Evolutionary conservation across 2,113 vertebrate genomes (phyloP), one percentile per base, ranked within the genome.

Genomic region (Athene cunicularia): DNA sequence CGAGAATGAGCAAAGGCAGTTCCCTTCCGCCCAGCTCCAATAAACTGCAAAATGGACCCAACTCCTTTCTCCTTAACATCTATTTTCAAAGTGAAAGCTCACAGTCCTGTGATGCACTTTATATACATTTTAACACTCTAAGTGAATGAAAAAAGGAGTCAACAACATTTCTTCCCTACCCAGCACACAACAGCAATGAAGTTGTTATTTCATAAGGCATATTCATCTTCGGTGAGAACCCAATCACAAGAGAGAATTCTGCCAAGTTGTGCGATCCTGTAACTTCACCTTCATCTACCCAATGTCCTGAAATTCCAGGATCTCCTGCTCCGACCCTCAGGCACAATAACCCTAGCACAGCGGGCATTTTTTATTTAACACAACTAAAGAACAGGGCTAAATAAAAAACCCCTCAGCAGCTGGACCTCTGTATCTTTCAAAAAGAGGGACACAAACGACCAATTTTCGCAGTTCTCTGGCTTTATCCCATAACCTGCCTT

Each of bases 131-230:
- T 82, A 76, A 13, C 49, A 15, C 58, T 67, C 68, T 33, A 32
- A 47, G 30, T 4, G n/a, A 84, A 90, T 24, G 47, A 90, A 90
- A 90, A 90, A 70, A 58, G 32, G 33, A 95, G n/a, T 19, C 24
- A 74, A 45, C 89, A 28, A 67, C 3, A 0, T 55, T 86, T 90
- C 68, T 58, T 79, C 64, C 53, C 82, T 67, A 93, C 53, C 68
- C 63, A 59, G 79, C 67, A 87, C 32, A 33, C 8, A 92, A 59
- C 6, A 43, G 68, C 70, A 90, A 86, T 58, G 87, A 95, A 89
- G 60, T 86, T 94, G 68, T 74, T 59, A 93, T 79, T 92, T 95
- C 66, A 50, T 97, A 98, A 98, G 97, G 96, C 96, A 97, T 95
- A 67, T 97, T 88, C 56, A 50, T 79, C 94, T 93, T 86, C 95